Evolutionary conservation across 23 tunicate species (phyloP).

Genomic region (Styela clava): DNA sequence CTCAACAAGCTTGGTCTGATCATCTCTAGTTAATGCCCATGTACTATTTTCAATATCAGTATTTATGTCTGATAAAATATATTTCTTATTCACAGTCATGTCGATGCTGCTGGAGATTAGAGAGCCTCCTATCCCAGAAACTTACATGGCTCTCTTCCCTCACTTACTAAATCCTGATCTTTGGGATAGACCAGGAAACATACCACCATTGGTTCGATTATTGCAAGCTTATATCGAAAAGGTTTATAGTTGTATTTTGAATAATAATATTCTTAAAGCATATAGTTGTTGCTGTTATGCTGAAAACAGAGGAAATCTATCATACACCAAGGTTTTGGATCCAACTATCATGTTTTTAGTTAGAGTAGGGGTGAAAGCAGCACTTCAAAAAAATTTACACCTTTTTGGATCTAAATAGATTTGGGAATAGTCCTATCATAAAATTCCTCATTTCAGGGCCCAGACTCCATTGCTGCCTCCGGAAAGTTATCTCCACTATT

Average conservation of each 20-base stretch:
- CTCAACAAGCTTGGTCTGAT: too few relatives aligned
- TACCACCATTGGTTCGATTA: constrained; percentile 77
- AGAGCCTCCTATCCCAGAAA: constrained; percentile 72
- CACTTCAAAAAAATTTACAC: too few relatives aligned
- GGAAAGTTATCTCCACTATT: constrained; percentile 59
- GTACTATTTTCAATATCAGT: too few relatives aligned
- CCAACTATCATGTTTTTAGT: too few relatives aligned
- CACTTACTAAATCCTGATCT: constrained; percentile 65
- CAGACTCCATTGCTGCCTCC: constrained; percentile 38
- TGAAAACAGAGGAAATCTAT: too few relatives aligned
- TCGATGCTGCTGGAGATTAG: constrained; percentile 81
- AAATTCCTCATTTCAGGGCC: constrained; percentile 26
- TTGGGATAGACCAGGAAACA: constrained; percentile 94
- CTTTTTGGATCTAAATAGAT: too few relatives aligned
- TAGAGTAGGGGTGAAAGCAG: too few relatives aligned
- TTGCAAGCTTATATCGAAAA: constrained; percentile 84
- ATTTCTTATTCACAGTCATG: constrained; percentile 53
- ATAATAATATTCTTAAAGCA: not conserved
- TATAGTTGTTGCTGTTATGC: not conserved
- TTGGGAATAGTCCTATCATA: too few relatives aligned
- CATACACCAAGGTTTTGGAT: too few relatives aligned
- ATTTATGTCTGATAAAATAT: too few relatives aligned
- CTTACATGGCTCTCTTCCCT: constrained; percentile 78
- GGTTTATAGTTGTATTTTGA: too few relatives aligned
- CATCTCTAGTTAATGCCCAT: too few relatives aligned